Evolutionary conservation across 2,797 vertebrate genomes (phyloP).

Genomic region (Microhierax caerulescens): DNA sequence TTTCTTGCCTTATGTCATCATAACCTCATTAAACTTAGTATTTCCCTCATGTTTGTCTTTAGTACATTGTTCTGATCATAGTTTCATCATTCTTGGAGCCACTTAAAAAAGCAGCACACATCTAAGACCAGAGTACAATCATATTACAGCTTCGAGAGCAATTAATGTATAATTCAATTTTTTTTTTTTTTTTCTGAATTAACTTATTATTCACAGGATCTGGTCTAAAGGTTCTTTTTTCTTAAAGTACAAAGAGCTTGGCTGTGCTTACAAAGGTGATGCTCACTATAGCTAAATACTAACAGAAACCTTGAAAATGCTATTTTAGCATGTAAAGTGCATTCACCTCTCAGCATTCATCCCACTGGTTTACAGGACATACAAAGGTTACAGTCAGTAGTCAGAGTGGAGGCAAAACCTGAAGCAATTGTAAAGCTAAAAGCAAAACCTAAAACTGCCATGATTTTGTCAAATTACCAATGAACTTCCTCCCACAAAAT

Average conservation of each 20-base stretch:
- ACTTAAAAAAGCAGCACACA: conserved; percentile 48
- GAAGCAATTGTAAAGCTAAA: background rate
- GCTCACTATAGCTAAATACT: background rate
- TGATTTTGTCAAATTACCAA: background rate
- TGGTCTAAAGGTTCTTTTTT: background rate
- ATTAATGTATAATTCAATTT: conserved; percentile 48
- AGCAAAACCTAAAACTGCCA: background rate
- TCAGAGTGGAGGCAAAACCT: background rate
- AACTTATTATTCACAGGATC: conserved; percentile 32
- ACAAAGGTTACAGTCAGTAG: background rate
- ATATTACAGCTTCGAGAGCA: conserved; percentile 24
- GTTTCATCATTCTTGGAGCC: conserved; percentile 10
- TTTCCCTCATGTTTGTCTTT: background rate
- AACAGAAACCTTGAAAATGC: background rate
- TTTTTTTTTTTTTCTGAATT: conserved; percentile 23
- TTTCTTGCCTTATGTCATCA: background rate
- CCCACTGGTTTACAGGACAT: background rate
- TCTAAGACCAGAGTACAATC: conserved; percentile 6
- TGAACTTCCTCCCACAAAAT: background rate
- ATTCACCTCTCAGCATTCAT: background rate
- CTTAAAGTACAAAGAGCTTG: background rate
- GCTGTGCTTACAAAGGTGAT: background rate
- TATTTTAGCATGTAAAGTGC: background rate
- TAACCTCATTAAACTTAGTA: conserved; percentile 32
- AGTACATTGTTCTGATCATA: conserved; percentile 29